A percentile compares a stretch with the other conserved stretches of the same genome.
Evolutionary conservation across 92 coral and sea anemone species (phyloP).

Genomic region (Zoanthus gigantus): DNA sequence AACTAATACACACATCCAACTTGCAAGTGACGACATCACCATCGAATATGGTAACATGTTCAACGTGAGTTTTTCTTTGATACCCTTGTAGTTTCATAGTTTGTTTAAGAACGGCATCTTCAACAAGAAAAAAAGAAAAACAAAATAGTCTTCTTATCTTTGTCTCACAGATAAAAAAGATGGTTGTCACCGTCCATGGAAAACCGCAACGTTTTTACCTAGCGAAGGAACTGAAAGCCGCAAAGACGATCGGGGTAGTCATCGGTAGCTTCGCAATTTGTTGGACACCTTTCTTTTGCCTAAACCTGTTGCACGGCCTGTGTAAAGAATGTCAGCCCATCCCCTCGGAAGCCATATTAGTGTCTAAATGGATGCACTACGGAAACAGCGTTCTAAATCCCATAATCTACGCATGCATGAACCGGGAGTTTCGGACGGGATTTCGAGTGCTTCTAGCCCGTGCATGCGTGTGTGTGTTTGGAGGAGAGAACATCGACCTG

Average conservation of each 20-base stretch:
- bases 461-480: constrained; percentile 74
- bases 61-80: too few relatives aligned
- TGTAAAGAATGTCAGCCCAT: constrained; percentile 73
- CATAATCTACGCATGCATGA: constrained; percentile 95
- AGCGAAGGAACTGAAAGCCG: constrained; percentile 92
- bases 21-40: too few relatives aligned
- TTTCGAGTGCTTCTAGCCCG: constrained; percentile 86
- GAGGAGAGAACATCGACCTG: constrained; percentile 74
- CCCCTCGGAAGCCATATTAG: constrained; percentile 80
- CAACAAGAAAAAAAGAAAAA: too few relatives aligned
- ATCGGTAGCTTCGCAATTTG: constrained; percentile 93
- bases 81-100: too few relatives aligned
- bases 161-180: constrained; percentile 69
- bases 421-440: constrained; percentile 89
- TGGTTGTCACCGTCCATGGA: constrained; percentile 88
- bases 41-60: too few relatives aligned
- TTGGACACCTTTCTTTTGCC: constrained; percentile 96
- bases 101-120: too few relatives aligned
- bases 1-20: too few relatives aligned
- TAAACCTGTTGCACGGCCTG: constrained; percentile 80
- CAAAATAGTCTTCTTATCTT: neutral
- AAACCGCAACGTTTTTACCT: constrained; percentile 87
- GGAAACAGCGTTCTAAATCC: constrained; percentile 97
- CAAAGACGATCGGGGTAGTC: constrained; percentile 93
- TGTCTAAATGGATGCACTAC: constrained; percentile 96